phyloP scores from a whole-genome alignment of 1,140 invertebrate species.

The Bombus breviceps region DNA sequence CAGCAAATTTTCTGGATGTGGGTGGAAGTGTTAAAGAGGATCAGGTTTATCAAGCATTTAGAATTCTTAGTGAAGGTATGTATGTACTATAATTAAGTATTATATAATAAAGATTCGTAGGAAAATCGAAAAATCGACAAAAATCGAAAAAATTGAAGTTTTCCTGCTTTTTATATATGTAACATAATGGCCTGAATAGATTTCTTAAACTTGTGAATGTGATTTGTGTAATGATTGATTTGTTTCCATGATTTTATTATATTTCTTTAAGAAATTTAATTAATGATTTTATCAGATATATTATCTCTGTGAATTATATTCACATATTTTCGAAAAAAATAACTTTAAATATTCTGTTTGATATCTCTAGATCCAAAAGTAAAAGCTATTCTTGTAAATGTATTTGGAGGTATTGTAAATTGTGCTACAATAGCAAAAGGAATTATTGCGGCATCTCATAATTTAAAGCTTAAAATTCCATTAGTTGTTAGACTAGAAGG shows the following conservation, averaged over 20 bases:
- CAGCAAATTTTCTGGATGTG: conserved; percentile 93
- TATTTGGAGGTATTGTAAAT: conserved; percentile 99
- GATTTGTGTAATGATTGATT: too few species aligned
- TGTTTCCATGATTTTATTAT: not conserved
- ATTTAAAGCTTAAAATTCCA: conserved; percentile 92
- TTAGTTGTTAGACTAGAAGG: conserved; percentile 97
- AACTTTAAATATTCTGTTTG: conserved; percentile 45
- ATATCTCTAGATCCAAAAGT: conserved; percentile 90
- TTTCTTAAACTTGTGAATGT: not conserved
- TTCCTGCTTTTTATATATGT: not conserved
- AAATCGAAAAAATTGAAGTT: not conserved
- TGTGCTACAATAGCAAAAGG: conserved; percentile 98
- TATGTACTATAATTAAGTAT: conserved; percentile 14
- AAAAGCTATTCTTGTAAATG: conserved; percentile 98
- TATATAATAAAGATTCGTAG: too few species aligned
- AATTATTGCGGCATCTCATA: conserved; percentile 93
- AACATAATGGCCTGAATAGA: not conserved
- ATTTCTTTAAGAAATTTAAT: not conserved
- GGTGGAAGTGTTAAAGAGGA: conserved; percentile 90
- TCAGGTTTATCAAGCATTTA: conserved; percentile 90
- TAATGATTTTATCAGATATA: not conserved
- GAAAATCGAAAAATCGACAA: not conserved
- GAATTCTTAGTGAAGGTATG: conserved; percentile 84
- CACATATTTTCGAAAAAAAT: conserved; percentile 6
- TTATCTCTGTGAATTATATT: not conserved